A percentile compares a stretch with the other conserved stretches of the same genome.
phyloP scores from a whole-genome alignment of 2,888 invertebrate species.

The Dasypogon diadema region DNA sequence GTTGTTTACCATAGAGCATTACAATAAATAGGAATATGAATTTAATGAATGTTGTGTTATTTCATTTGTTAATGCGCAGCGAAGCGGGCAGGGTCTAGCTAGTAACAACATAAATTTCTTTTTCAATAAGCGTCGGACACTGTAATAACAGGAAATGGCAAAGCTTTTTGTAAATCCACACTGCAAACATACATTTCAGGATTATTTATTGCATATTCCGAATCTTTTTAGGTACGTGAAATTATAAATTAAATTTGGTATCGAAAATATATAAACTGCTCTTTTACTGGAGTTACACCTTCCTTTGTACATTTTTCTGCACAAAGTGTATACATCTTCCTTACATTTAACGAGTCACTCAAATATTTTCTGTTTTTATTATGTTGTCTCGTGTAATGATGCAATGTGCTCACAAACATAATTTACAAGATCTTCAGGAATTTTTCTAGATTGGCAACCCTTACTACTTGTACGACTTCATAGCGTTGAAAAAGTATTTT shows the following conservation, averaged over 20 bases:
- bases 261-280: conserved; percentile 5
- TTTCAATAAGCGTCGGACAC: neutral
- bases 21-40: too few species aligned
- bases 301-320: neutral
- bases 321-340: neutral
- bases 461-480: neutral
- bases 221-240: neutral
- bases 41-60: too few species aligned
- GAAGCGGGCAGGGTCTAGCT: too few species aligned
- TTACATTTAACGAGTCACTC: neutral
- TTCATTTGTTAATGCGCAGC: too few species aligned
- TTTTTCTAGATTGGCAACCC: neutral
- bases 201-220: neutral
- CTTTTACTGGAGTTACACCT: neutral
- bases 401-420: neutral
- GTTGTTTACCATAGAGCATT: too few species aligned
- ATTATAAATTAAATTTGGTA: conserved; percentile 5
- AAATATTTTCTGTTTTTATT: neutral
- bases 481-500: neutral
- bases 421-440: neutral
- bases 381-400: neutral
- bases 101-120: too few species aligned
- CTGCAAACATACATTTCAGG: neutral
- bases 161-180: neutral
- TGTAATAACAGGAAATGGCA: neutral